Base-by-base conservation (phyloP, 2,113 vertebrate species). In the Semnornis frantzii region DNA sequence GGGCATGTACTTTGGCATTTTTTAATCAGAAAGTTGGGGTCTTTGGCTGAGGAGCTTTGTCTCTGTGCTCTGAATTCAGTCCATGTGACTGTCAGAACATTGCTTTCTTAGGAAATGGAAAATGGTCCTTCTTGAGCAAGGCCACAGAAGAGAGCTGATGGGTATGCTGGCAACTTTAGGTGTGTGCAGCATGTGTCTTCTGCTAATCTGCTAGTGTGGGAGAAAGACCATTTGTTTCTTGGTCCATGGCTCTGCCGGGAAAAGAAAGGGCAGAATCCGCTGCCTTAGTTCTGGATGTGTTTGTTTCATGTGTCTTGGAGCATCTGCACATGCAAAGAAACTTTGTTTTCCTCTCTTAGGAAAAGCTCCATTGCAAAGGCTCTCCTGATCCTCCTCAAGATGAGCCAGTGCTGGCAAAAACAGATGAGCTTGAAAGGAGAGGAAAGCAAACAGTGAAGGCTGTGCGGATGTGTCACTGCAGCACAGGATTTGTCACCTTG, bases 31-130 rank as follows among this genome's bases (percentile, higher is more conserved):
- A 92, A 55, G 69, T 54, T 79, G n/a, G 42, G 58, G 55, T 75
- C 63, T 88, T 79, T 86, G 57, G 39, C 74, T 73, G 52, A 73
- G 92, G 69, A 70, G 70, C 55, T 58, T 83, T 57, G 54, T 75
- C 83, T 95, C 92, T 93, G 80, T 93, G 78, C 82, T 92, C 93
- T 44, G 90, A 90, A 94, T 95, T 90, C 76, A 65, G 90, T 70
- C 92, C 93, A 87, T 74, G 90, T 95, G 90, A 95, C 65, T 88
- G 80, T 81, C 44, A 13, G 77, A 93, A 92, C 62, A 21, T 88
- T 76, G 87, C 63, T 76, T 90, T 96, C 76, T 54, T 88, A 78
- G 93, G 93, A 93, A 92, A 90, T 95, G 54, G 83, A 64, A 94
- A 84, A 46, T 81, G 54, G 39, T 90, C 33, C 60, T 77, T 31